Base-by-base conservation (phyloP, 2,113 vertebrate genomes). In the Pygoscelis antarcticus region DNA sequence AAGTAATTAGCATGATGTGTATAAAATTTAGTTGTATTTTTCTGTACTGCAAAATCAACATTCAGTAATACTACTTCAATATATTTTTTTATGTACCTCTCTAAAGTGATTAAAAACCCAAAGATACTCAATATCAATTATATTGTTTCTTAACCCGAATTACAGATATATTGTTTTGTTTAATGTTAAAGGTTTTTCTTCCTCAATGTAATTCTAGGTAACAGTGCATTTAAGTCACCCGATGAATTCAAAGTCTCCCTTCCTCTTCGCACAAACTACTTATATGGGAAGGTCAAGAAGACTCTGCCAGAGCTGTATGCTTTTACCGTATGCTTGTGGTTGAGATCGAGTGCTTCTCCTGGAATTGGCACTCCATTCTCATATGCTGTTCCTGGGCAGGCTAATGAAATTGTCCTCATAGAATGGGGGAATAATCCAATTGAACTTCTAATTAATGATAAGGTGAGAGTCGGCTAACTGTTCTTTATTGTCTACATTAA, bases 341-440 rank as follows among this genome's bases (percentile, higher is more conserved):
- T 99, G 83, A 99, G 99, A 75, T 99, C 99, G 36, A 99, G 99
- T 1, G 99, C 99, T 57, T 99, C 98, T 3, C 99, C 99, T 0
- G 99, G 99, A 25, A 99, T 99, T 13, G 99, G 99, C 78, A 99
- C 99, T 18, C 99, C 99, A 0, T 99, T 99, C 97, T 99, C 99
- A 1, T 99, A 99, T 0, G 99, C 99, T 0, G 99, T 99, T 61
- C 99, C 99, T 0, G 99, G 99, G 44, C 99, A 99, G 95, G 99
- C 99, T 93, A 99, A 99, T 22, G 99, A 99, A 98, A 99, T 99
- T 5, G 99, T 99, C 87, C 98, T 99, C 64, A 99, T 99, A 19
- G 99, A 99, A 46, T 99, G 99, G 99, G 99, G 99, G 3, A 99
- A 99, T 97, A 99, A 99, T 95, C 99, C 99, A 76, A 99, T 99